Conservation (phyloP, 1,140 invertebrate genomes). For the Bombus affinis region DNA sequence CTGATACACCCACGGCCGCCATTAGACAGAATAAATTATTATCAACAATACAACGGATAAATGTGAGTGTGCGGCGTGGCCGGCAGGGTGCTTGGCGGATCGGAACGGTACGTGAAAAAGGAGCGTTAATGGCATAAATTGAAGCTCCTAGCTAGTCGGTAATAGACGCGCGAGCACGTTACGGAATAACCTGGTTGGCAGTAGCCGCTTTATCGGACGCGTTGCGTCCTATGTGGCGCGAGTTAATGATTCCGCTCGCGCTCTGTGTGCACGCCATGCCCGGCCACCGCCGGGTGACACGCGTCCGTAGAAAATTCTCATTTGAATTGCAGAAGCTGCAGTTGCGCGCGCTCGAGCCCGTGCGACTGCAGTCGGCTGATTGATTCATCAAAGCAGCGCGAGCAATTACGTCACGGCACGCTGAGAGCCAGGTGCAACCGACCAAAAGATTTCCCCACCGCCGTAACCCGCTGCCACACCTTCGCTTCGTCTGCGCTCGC, state of each 20-base stretch:
- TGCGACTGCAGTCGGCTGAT: slow-evolving; percentile 48
- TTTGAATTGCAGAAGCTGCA: slow-evolving; percentile 66
- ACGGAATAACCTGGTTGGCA: slow-evolving; percentile 51
- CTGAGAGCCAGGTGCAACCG: slow-evolving; percentile 39
- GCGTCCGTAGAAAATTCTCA: slow-evolving; percentile 59
- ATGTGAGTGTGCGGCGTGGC: background rate
- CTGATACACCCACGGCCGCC: background rate
- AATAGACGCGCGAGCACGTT: slow-evolving; percentile 49
- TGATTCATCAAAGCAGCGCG: slow-evolving; percentile 65
- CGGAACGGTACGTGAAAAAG: slow-evolving; percentile 33
- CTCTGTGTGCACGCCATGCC: background rate
- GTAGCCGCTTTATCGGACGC: slow-evolving; percentile 52
- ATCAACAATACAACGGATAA: slow-evolving; percentile 22
- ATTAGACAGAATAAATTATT: slow-evolving; percentile 45
- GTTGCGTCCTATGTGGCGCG: slow-evolving; percentile 26
- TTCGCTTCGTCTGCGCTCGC: background rate
- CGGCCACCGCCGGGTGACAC: background rate
- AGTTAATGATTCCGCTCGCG: slow-evolving; percentile 52
- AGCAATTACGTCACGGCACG: slow-evolving; percentile 52
- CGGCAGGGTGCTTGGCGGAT: background rate
- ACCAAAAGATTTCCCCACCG: slow-evolving; percentile 34
- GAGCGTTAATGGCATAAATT: slow-evolving; percentile 62
- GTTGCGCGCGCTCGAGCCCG: background rate
- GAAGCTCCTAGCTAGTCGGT: slow-evolving; percentile 51
- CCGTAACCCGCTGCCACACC: background rate